These are phyloP conservation scores for Henricia sp. DNA, from an alignment of 53 echinoderm and acorn worm genomes.

Conservation along the genomic window DNA sequence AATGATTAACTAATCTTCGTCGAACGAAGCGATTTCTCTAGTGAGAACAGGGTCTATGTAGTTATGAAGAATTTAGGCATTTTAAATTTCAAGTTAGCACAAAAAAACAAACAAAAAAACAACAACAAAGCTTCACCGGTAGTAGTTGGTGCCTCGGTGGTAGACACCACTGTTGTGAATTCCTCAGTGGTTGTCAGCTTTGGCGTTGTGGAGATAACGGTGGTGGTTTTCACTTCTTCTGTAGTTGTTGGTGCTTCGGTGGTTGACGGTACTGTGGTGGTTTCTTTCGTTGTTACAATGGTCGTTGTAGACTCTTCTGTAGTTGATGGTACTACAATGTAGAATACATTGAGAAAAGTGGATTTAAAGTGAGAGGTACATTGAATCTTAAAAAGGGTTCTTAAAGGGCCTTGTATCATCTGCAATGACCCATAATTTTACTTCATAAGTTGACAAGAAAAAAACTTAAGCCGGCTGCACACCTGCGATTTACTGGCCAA, in stretches of 20 bases:
- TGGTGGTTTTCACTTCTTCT: slow-evolving; percentile 1
- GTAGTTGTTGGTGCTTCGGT: slow-evolving; percentile 14
- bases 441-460: no score
- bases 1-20: no score
- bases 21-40: background rate
- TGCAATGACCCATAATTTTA: no score
- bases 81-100: background rate
- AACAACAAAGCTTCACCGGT: background rate
- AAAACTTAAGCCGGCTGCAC: no score
- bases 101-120: background rate
- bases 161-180: background rate
- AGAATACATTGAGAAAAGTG: no score
- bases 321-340: background rate
- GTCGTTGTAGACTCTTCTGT: slow-evolving; percentile 6
- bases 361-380: no score
- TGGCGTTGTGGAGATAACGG: slow-evolving; percentile 11
- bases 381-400: no score
- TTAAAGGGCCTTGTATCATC: no score
- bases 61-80: background rate
- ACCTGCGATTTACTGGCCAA: no score
- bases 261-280: background rate
- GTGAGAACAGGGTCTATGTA: background rate
- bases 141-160: background rate
- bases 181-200: slow-evolving; percentile 3
- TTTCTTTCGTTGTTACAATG: background rate